Evolutionary conservation across 2,113 vertebrate species (phyloP), one percentile per base, ranked within the genome.

Genomic region (Electrona antarctica): DNA sequence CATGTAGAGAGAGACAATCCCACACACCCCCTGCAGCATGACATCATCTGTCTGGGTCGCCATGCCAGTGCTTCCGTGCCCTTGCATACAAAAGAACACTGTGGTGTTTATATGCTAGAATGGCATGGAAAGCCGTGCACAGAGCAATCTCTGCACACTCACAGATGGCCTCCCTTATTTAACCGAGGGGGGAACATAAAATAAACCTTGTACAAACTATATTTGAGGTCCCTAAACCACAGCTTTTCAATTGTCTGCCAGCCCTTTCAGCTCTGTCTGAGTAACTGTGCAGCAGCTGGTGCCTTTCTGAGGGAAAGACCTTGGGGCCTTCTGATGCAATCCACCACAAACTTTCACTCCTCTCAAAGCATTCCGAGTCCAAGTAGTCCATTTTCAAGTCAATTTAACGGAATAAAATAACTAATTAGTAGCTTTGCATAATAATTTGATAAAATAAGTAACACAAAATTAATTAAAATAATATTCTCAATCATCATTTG

Each of bases 41-140:
- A 92, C 87, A 90, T 93, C 87, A 80, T 57, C 73, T 78, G 80
- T 77, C 84, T 81, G 84, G 80, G 88, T 86, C 46, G 64, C 87
- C 79, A 90, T 52, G 8, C 69, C 81, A 73, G 79, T 41, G 82
- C 82, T 77, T 79, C 61, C 15, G 73, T 77, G 81, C 84, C 81
- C 78, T 64, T 10, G 81, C 79, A 64, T 58, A 86, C 58, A 78
- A 80, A 90, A 89, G 49, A 64, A 80, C 84, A 56, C 65, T 60
- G 81, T 75, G 46, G 73, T 67, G 81, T 66, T 79, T 84, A 58
- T 3, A 21, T 49, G 49, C 74, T 65, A 84, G 69, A 56, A 67
- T 56, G 64, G 52, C 59, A 71, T 56, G 56, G 58, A 76, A 85
- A 8, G 84, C 84, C 68, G 80, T 76, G 79, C 85, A 82, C 76